A percentile compares a stretch with the other conserved stretches of the same genome.
phyloP scores from a whole-genome alignment of 2,888 invertebrate genomes.

The Campoletis raptor region DNA sequence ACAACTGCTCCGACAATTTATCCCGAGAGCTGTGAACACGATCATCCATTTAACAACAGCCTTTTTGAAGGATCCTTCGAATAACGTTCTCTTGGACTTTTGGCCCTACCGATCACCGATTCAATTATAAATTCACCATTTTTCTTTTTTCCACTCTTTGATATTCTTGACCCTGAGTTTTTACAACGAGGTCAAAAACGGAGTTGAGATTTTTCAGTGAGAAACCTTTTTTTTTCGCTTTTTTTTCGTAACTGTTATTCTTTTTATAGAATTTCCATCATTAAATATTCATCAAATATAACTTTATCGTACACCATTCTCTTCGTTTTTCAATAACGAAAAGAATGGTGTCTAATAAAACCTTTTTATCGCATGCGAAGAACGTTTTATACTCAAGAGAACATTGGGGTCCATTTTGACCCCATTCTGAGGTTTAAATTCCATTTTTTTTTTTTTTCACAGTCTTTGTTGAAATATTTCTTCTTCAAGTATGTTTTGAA shows the following conservation, averaged over 20 bases:
- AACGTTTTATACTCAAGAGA: background rate
- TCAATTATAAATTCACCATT: constrained; percentile 44
- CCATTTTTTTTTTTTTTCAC: background rate
- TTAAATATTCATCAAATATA: background rate
- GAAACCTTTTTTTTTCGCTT: background rate
- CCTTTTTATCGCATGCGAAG: too few species aligned
- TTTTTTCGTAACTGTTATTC: background rate
- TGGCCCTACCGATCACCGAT: constrained; percentile 21
- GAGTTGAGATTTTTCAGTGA: background rate
- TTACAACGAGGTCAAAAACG: background rate
- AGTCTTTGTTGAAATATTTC: too few species aligned
- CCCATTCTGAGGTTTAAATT: background rate
- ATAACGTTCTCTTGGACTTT: constrained; percentile 10
- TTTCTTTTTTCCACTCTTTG: constrained; percentile 8
- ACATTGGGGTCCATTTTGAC: background rate
- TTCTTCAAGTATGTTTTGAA: too few species aligned
- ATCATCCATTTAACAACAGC: constrained; percentile 1
- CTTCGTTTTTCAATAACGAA: background rate
- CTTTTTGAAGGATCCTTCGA: constrained; percentile 17
- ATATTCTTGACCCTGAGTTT: background rate
- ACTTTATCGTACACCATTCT: background rate
- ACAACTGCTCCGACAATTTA: constrained; percentile 6
- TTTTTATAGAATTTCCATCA: background rate
- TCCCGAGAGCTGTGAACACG: constrained; percentile 35
- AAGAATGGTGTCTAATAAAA: too few species aligned